phyloP scores from a whole-genome alignment of 2,888 invertebrate genomes.

The Chrysopilus asiliformis region DNA sequence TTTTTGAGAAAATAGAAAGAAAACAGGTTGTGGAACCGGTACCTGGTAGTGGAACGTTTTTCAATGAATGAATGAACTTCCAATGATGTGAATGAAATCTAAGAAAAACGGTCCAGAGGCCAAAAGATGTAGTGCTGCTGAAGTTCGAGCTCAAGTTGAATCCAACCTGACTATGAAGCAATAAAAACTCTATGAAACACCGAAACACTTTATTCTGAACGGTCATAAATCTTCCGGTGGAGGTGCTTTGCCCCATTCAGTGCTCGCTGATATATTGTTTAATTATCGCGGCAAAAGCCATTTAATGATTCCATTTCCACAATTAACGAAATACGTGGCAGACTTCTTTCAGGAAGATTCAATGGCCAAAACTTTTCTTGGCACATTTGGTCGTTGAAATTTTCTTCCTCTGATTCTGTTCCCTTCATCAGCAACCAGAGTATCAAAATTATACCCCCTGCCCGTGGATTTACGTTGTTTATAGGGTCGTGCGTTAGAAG shows the following conservation, averaged over 20 bases:
- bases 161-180: background rate
- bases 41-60: conserved; percentile 7
- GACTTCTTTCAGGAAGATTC: no score
- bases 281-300: conserved; percentile 1
- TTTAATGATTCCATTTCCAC: conserved; percentile 6
- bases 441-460: no score
- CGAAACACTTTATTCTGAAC: conserved; percentile 7
- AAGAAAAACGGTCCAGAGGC: no score
- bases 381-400: no score
- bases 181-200: conserved; percentile 3
- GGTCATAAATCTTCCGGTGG: conserved; percentile 7
- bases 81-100: conserved; percentile 8
- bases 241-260: background rate
- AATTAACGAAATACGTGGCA: conserved; percentile 5
- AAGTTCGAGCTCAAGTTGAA: conserved; percentile 1
- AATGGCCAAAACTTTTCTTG: no score
- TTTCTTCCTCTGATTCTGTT: no score
- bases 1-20: no score
- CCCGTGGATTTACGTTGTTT: no score
- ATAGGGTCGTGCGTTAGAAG: no score
- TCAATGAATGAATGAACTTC: conserved; percentile 8
- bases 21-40: conserved; percentile 5
- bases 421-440: no score
- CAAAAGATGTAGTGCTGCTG: no score
- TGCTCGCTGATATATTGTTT: conserved; percentile 3